A percentile compares a stretch with the other conserved stretches of the same genome.
These are phyloP conservation scores for Drosophila stalkeri DNA, from an alignment of 2,888 invertebrate genomes.

Conservation along the genomic window DNA sequence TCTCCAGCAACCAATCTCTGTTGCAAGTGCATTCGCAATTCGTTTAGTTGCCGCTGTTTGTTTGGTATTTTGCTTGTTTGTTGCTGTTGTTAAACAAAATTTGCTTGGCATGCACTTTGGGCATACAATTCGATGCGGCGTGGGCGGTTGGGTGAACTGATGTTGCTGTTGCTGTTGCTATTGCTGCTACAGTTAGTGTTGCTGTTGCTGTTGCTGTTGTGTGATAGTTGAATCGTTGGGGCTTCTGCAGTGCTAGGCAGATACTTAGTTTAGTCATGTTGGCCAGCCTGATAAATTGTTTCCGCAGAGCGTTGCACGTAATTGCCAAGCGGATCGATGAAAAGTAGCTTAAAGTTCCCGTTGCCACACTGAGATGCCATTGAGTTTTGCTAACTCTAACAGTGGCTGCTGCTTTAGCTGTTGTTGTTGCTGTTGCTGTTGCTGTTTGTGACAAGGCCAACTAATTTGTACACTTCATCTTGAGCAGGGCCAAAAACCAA, in stretches of 20 bases:
- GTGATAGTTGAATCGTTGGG: conserved; percentile 6
- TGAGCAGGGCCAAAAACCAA: conserved; percentile 57
- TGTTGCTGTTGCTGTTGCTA: background rate
- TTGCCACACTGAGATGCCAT: conserved; percentile 33
- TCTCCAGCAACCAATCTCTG: background rate
- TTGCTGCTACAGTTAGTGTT: background rate
- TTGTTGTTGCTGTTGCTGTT: conserved; percentile 18
- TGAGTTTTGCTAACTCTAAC: conserved; percentile 23
- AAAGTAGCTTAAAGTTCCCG: conserved; percentile 70
- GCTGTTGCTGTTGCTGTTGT: background rate
- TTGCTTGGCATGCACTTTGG: conserved; percentile 76
- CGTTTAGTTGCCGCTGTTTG: background rate
- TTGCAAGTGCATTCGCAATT: conserved; percentile 45
- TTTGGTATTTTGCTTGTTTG: conserved; percentile 49
- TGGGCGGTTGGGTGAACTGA: background rate
- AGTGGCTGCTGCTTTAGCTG: conserved; percentile 26
- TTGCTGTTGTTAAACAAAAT: conserved; percentile 65
- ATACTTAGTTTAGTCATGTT: conserved; percentile 63
- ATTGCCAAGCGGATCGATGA: conserved; percentile 75
- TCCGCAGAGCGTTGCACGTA: conserved; percentile 75
- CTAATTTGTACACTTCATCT: conserved; percentile 79
- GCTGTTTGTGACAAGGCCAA: conserved; percentile 67
- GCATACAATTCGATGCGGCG: conserved; percentile 55
- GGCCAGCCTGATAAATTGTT: conserved; percentile 78
- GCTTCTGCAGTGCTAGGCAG: conserved; percentile 37